Percentiles rank a stretch among this genome's conserved stretches.
phyloP scores from a whole-genome alignment of 2,797 vertebrate species.

The Chloroceryle inda region DNA sequence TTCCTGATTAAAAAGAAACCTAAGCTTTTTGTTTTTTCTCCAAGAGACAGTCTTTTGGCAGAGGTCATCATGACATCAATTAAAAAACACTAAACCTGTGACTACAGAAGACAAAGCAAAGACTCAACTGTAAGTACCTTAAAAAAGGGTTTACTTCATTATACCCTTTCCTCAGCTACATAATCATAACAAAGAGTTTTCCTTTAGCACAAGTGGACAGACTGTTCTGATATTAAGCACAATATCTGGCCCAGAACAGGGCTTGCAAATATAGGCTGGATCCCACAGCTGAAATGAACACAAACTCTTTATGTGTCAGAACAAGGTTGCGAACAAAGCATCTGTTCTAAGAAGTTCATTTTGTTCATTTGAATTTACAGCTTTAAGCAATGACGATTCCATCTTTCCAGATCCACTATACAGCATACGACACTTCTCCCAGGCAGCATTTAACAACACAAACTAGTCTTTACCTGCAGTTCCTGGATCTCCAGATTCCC shows the following conservation, averaged over 20 bases:
- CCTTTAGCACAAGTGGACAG: not conserved
- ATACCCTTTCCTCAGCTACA: not conserved
- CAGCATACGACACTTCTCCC: accelerated
- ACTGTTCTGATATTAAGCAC: not conserved
- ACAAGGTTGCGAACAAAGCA: not conserved
- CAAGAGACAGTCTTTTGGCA: not conserved
- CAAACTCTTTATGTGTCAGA: not conserved
- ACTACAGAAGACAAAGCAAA: not conserved
- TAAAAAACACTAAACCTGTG: not conserved
- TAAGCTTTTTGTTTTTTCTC: not conserved
- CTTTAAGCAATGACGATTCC: not conserved
- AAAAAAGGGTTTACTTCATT: not conserved
- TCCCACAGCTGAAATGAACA: not conserved
- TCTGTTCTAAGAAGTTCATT: not conserved
- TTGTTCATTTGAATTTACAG: not conserved
- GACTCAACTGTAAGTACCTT: not conserved
- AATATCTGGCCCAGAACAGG: not conserved
- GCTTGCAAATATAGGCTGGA: not conserved
- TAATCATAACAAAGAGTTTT: not conserved
- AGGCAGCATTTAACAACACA: not conserved
- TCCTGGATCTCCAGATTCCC: not conserved
- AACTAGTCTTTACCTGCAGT: no score
- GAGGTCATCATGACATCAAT: not conserved
- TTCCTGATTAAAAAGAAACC: not conserved
- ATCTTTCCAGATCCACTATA: not conserved